phyloP scores from a whole-genome alignment of 2,888 invertebrate genomes.

The Oeneis ivallda region DNA sequence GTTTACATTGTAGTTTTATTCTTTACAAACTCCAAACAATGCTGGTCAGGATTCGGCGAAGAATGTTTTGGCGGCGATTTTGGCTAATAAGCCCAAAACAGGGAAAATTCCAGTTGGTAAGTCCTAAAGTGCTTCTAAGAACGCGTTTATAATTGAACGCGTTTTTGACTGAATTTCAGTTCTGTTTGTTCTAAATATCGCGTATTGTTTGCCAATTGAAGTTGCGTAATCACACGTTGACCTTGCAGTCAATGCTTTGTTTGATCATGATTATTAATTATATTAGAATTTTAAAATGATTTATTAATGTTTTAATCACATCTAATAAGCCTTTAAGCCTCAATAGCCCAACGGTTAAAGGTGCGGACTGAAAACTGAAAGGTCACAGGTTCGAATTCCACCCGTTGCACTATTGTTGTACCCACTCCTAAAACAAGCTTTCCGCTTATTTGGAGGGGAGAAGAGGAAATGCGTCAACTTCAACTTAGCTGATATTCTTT shows the following conservation, averaged over 20 bases:
- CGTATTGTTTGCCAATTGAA: conserved; percentile 27
- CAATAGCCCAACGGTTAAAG: no score
- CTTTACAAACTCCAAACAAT: conserved; percentile 54
- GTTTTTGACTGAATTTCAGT: background rate
- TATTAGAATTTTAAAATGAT: background rate
- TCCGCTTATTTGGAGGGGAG: no score
- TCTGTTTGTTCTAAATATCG: conserved; percentile 1
- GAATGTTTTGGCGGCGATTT: conserved; percentile 76
- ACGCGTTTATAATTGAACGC: background rate
- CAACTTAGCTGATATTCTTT: no score
- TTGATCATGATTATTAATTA: no score
- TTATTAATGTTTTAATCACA: background rate
- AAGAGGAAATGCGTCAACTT: no score
- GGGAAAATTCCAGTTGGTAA: conserved; percentile 78
- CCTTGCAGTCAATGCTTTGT: conserved; percentile 49
- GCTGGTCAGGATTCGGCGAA: conserved; percentile 66
- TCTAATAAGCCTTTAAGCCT: no score
- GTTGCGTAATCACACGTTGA: conserved; percentile 56
- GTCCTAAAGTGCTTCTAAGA: conserved; percentile 39
- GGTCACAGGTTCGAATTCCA: no score
- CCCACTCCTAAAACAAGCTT: no score
- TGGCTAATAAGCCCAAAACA: conserved; percentile 75
- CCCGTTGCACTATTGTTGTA: no score
- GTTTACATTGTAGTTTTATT: conserved; percentile 59
- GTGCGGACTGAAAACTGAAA: no score